phyloP scores from a whole-genome alignment of 37 sponge, comb jelly and placozoan genomes.

The Geodia barretti region DNA sequence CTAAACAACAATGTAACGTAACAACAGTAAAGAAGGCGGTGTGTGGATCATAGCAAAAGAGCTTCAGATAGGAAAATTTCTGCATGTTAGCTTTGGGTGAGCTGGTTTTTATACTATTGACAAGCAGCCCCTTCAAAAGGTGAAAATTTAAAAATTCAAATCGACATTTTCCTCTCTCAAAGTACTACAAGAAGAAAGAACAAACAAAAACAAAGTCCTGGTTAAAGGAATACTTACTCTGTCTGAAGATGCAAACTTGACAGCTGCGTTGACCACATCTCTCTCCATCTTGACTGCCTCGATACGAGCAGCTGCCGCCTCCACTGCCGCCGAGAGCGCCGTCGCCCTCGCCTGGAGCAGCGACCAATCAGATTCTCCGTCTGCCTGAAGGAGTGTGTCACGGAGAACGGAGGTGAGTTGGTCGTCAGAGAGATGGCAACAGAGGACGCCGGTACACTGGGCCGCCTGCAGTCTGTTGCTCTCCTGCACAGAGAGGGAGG shows the following conservation, averaged over 20 bases:
- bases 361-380: constrained; percentile 48
- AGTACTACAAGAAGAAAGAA: no score
- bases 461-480: constrained; percentile 45
- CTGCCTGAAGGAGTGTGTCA: constrained; percentile 21
- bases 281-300: constrained; percentile 15
- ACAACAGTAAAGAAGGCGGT: no score
- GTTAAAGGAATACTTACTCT: constrained; percentile 56
- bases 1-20: constrained; percentile 3
- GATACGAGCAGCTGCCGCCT: constrained; percentile 23
- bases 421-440: constrained; percentile 32
- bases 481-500: neutral
- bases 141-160: no score
- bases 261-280: constrained; percentile 25
- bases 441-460: constrained; percentile 39
- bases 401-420: constrained; percentile 5
- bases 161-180: no score
- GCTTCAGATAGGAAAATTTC: neutral
- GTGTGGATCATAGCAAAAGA: neutral
- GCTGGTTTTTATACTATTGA: no score
- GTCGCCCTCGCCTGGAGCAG: constrained; percentile 59
- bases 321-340: constrained; percentile 41
- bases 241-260: constrained; percentile 42
- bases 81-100: no score
- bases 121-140: no score
- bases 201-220: neutral